These are phyloP conservation scores for Salmo trutta DNA, from an alignment of 2,797 vertebrate genomes.

Conservation along the genomic window DNA sequence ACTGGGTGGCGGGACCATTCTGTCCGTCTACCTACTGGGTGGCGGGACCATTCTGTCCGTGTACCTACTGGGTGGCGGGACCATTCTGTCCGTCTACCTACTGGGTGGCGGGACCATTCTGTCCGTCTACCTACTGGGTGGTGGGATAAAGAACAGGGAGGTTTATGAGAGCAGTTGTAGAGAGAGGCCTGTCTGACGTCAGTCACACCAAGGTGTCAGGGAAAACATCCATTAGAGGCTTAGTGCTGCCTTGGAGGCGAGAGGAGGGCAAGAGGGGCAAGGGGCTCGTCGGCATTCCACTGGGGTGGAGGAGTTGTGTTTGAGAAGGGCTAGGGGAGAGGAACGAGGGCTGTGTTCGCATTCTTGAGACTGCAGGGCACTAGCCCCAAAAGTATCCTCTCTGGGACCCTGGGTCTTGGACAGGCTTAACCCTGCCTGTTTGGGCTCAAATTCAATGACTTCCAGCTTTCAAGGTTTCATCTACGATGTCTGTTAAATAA, in stretches of 20 bases:
- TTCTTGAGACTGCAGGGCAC: neutral
- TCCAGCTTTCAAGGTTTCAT: no score
- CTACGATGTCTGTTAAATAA: no score
- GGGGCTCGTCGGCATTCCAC: neutral
- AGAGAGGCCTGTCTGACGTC: conserved; percentile 65
- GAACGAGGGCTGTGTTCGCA: neutral
- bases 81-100: no score
- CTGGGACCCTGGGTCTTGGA: neutral
- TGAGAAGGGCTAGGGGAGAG: neutral
- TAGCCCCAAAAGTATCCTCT: neutral
- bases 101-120: no score
- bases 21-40: no score
- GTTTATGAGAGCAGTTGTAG: conserved; percentile 3
- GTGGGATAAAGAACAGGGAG: neutral
- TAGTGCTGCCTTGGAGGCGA: conserved; percentile 38
- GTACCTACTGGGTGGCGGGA: no score
- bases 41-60: no score
- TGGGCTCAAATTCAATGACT: neutral
- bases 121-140: no score
- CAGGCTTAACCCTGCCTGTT: neutral
- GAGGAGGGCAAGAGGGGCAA: conserved; percentile 3
- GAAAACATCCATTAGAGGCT: conserved; percentile 66
- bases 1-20: no score
- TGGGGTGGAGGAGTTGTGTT: neutral
- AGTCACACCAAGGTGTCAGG: conserved; percentile 67